Conservation (phyloP, 2,888 invertebrate species). For the Volucella inflata region DNA sequence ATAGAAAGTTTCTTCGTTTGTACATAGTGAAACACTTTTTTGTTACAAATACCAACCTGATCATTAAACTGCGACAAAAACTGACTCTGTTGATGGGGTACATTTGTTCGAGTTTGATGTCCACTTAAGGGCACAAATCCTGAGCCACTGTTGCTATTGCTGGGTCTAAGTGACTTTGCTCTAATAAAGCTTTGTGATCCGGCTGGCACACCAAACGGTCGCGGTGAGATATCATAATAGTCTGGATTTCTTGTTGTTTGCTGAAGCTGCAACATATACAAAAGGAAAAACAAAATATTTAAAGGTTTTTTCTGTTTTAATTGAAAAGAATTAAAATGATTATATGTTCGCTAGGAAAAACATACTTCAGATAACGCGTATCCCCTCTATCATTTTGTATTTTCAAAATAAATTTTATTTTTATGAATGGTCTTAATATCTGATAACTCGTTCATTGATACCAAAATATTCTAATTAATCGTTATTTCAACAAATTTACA, state of each 20-base stretch:
- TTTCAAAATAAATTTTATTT: too few relatives aligned
- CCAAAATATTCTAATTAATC: too few relatives aligned
- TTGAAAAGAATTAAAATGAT: too few relatives aligned
- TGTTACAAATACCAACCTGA: conserved; percentile 78
- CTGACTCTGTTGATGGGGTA: conserved; percentile 83
- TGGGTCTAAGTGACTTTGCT: conserved; percentile 81
- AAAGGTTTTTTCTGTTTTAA: neutral
- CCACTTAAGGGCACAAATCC: conserved; percentile 79
- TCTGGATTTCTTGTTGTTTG: conserved; percentile 82
- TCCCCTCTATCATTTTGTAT: too few relatives aligned
- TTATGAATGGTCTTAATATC: too few relatives aligned
- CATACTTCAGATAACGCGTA: too few relatives aligned
- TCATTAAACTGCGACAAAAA: conserved; percentile 83
- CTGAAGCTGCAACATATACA: conserved; percentile 75
- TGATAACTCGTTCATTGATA: too few relatives aligned
- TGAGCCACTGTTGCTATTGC: conserved; percentile 61
- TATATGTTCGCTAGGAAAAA: too few relatives aligned
- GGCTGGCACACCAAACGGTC: conserved; percentile 82
- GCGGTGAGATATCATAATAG: conserved; percentile 83
- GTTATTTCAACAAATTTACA: too few relatives aligned
- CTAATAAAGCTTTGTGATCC: conserved; percentile 79
- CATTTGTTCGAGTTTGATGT: conserved; percentile 79
- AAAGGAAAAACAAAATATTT: neutral
- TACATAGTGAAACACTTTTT: too few relatives aligned
- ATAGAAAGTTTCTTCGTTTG: too few relatives aligned